These are phyloP conservation scores for Calameuta pallipes DNA, from an alignment of 2,888 invertebrate species.

Conservation along the genomic window DNA sequence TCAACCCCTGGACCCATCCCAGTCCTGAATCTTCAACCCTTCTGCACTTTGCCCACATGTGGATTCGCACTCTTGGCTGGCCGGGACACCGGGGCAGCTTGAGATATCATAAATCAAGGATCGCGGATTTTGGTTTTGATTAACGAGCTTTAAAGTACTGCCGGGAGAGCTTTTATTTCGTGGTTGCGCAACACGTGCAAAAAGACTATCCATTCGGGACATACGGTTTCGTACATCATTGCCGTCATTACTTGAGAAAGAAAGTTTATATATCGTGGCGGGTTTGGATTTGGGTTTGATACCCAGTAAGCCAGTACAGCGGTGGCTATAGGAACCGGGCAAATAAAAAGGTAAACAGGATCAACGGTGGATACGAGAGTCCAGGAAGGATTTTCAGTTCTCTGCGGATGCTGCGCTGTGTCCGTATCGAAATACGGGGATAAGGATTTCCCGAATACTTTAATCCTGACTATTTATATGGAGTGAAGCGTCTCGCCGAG, in stretches of 20 bases:
- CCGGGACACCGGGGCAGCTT: background rate
- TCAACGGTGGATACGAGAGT: background rate
- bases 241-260: background rate
- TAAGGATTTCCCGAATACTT: background rate
- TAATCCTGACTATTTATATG: background rate
- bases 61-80: background rate
- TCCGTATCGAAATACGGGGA: background rate
- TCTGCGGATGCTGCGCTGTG: background rate
- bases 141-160: background rate
- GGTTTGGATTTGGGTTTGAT: background rate
- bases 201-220: background rate
- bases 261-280: background rate
- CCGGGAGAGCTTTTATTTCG: background rate
- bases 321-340: background rate
- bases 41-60: background rate
- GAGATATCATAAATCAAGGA: background rate
- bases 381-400: background rate
- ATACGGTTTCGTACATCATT: background rate
- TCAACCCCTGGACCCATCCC: background rate
- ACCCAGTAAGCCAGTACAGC: background rate
- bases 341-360: background rate
- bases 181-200: background rate
- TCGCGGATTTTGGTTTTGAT: background rate
- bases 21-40: background rate
- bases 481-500: background rate